Percentiles rank a stretch among this genome's conserved stretches.
Conservation (phyloP, 2,888 invertebrate species). For the Lycocerus yunnanus region DNA sequence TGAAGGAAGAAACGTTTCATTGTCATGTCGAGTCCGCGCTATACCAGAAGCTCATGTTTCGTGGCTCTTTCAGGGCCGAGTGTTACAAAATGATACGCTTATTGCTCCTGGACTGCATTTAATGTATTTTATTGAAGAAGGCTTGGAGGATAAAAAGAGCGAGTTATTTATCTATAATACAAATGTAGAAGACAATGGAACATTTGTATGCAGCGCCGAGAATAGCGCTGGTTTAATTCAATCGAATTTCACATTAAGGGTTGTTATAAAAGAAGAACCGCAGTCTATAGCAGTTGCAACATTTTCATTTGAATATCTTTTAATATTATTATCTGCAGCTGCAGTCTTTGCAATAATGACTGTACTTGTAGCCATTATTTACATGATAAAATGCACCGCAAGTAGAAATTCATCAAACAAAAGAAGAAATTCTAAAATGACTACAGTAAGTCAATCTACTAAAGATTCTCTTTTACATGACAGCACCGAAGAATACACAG, state of each 20-base stretch:
- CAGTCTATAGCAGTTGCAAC: conserved; percentile 41
- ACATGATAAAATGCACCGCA: conserved; percentile 48
- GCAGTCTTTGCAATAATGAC: conserved; percentile 68
- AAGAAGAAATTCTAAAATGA: conserved; percentile 59
- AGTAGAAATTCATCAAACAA: conserved; percentile 57
- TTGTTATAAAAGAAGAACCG: conserved; percentile 75
- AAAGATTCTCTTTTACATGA: conserved; percentile 49
- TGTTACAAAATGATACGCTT: conserved; percentile 76
- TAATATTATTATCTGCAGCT: conserved; percentile 70
- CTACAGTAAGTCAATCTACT: conserved; percentile 51
- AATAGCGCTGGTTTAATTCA: conserved; percentile 81
- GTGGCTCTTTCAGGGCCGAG: conserved; percentile 83
- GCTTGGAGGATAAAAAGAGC: conserved; percentile 74
- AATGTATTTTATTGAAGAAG: conserved; percentile 73
- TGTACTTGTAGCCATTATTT: conserved; percentile 67
- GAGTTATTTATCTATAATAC: conserved; percentile 80
- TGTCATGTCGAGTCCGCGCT: conserved; percentile 80
- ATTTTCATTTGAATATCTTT: conserved; percentile 72
- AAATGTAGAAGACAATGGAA: conserved; percentile 80
- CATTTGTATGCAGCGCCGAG: conserved; percentile 83
- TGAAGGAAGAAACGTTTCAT: conserved; percentile 80
- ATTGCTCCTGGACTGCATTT: conserved; percentile 69
- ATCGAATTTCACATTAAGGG: conserved; percentile 80
- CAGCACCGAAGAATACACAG: conserved; percentile 46
- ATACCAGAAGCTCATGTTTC: conserved; percentile 80